Evolutionary conservation across 2,888 invertebrate genomes (phyloP).

Genomic region (Magallana nippona): DNA sequence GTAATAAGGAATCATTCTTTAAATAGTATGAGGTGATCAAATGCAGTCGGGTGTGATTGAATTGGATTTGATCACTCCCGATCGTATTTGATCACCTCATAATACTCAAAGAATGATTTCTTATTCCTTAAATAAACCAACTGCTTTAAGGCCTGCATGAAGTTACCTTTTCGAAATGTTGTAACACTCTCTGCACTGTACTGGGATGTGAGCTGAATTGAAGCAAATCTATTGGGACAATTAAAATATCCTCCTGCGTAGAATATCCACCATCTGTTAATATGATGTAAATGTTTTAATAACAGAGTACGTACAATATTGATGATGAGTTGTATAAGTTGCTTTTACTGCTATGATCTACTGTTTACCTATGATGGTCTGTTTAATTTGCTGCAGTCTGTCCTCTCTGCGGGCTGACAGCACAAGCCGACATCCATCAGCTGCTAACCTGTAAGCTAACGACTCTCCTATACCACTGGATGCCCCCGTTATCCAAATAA

Average conservation of each 20-base stretch:
- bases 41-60: too few relatives aligned
- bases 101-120: too few relatives aligned
- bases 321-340: not conserved
- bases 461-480: slow-evolving; percentile 91
- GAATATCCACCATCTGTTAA: slow-evolving; percentile 48
- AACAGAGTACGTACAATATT: too few relatives aligned
- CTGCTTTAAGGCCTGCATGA: too few relatives aligned
- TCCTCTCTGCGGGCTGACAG: slow-evolving; percentile 63
- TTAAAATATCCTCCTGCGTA: slow-evolving; percentile 84
- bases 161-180: slow-evolving; percentile 84
- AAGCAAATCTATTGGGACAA: slow-evolving; percentile 86
- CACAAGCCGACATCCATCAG: slow-evolving; percentile 60
- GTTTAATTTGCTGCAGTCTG: slow-evolving; percentile 57
- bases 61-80: too few relatives aligned
- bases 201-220: slow-evolving; percentile 84
- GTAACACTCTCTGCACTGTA: slow-evolving; percentile 84
- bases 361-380: slow-evolving; percentile 57
- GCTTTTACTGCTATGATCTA: not conserved
- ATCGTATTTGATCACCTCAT: too few relatives aligned
- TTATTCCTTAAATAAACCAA: too few relatives aligned
- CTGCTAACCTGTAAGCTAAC: slow-evolving; percentile 83
- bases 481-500: slow-evolving; percentile 92
- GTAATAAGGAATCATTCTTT: too few relatives aligned
- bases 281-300: too few relatives aligned
- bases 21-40: too few relatives aligned